phyloP scores from a whole-genome alignment of 2,888 invertebrate species.

The Prosapia bicincta region DNA sequence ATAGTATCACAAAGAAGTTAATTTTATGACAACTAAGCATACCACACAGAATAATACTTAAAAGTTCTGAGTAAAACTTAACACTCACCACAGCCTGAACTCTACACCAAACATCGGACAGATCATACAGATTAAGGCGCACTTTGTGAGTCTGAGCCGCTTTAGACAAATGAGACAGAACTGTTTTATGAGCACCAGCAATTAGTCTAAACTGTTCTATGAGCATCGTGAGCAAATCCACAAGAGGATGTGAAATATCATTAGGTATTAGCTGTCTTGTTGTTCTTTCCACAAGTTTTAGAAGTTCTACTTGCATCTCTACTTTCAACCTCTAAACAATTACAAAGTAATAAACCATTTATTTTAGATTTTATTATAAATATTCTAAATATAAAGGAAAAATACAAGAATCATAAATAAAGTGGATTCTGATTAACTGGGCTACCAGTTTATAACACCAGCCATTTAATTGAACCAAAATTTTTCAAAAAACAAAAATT shows the following conservation, averaged over 20 bases:
- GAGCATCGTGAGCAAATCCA: constrained; percentile 67
- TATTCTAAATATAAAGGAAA: too few relatives aligned
- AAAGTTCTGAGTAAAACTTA: too few relatives aligned
- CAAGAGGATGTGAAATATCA: constrained; percentile 45
- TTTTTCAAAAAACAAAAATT: too few relatives aligned
- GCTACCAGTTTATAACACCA: too few relatives aligned
- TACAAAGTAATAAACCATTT: too few relatives aligned
- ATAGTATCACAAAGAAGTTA: too few relatives aligned
- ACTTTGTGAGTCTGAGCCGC: constrained; percentile 58
- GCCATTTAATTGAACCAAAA: too few relatives aligned
- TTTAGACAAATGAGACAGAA: constrained; percentile 61
- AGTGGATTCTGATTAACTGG: too few relatives aligned
- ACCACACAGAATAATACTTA: too few relatives aligned
- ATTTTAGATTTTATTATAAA: too few relatives aligned
- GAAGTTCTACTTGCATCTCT: constrained; percentile 77
- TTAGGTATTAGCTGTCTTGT: constrained; percentile 68
- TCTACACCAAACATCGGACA: constrained; percentile 83
- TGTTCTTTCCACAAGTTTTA: constrained; percentile 74
- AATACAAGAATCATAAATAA: too few relatives aligned
- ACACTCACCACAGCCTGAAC: constrained; percentile 79
- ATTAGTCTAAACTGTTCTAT: constrained; percentile 81
- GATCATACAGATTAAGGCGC: constrained; percentile 59
- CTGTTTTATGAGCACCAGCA: constrained; percentile 67
- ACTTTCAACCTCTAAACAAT: constrained; percentile 65
- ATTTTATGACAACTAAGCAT: too few relatives aligned